Evolutionary conservation across 1,140 invertebrate species (phyloP).

Genomic region (Nephila pilipes): DNA sequence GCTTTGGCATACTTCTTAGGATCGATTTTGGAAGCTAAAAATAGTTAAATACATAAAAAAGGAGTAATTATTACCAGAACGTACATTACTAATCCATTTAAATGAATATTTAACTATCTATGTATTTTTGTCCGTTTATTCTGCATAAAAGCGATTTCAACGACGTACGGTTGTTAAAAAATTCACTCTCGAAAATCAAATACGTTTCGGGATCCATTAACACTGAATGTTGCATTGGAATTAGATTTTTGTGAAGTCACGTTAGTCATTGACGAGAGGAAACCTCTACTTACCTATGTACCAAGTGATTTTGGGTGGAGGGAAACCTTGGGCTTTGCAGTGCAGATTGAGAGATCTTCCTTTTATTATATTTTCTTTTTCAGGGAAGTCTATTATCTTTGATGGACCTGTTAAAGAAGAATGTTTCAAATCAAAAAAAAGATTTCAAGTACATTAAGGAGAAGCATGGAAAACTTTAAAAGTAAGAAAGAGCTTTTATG

Average conservation of each 20-base stretch:
- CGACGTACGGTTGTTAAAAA: neutral
- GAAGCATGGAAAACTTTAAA: too few relatives aligned
- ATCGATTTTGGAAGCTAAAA: neutral
- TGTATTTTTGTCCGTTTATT: neutral
- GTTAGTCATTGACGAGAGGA: neutral
- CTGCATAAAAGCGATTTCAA: neutral
- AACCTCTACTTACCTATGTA: slow-evolving; percentile 66
- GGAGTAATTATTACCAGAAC: neutral
- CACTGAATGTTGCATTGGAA: neutral
- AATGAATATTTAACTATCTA: neutral
- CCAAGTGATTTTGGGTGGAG: slow-evolving; percentile 73
- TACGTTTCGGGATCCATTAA: neutral
- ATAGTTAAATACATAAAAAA: neutral
- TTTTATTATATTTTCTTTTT: slow-evolving; percentile 35
- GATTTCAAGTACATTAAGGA: too few relatives aligned
- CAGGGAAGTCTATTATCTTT: slow-evolving; percentile 47
- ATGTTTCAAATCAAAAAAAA: neutral
- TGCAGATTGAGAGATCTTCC: slow-evolving; percentile 28
- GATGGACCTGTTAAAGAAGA: slow-evolving; percentile 20
- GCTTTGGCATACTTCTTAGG: neutral
- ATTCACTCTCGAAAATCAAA: neutral
- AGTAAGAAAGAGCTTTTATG: too few relatives aligned
- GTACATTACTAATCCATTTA: neutral
- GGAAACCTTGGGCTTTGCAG: slow-evolving; percentile 73
- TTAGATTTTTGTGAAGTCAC: neutral